Evolutionary conservation across 1,140 invertebrate species (phyloP).

Genomic region (Ericerus pela): DNA sequence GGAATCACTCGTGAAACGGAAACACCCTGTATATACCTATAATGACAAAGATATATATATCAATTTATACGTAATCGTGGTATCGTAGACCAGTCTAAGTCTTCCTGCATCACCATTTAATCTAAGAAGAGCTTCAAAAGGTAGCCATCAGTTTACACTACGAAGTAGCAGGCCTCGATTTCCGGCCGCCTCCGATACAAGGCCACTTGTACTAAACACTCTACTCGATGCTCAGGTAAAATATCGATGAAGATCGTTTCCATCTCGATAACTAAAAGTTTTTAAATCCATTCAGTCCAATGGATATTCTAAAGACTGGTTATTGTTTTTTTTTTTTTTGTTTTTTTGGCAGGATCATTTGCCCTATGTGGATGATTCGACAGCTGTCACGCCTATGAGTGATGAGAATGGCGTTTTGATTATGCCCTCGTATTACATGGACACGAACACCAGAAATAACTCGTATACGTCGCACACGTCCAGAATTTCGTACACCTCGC

Average conservation of each 20-base stretch:
- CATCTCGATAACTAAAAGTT: no score
- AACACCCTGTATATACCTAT: no score
- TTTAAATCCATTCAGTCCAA: no score
- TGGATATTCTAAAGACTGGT: not conserved
- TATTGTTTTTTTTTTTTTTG: slow-evolving; percentile 17
- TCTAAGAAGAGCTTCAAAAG: slow-evolving; percentile 68
- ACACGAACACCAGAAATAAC: slow-evolving; percentile 54
- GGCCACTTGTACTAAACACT: slow-evolving; percentile 83
- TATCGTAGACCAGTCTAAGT: slow-evolving; percentile 88
- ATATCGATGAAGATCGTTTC: not conserved
- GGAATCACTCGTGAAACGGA: no score
- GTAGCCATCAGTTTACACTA: slow-evolving; percentile 81
- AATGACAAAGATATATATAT: no score
- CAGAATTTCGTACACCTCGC: slow-evolving; percentile 79
- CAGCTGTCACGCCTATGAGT: slow-evolving; percentile 93
- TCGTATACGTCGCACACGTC: slow-evolving; percentile 89
- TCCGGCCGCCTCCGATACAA: slow-evolving; percentile 64
- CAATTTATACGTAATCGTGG: no score
- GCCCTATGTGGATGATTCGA: slow-evolving; percentile 93
- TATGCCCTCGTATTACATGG: slow-evolving; percentile 72
- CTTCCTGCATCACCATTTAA: slow-evolving; percentile 93
- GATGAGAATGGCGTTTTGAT: slow-evolving; percentile 92
- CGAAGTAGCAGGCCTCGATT: slow-evolving; percentile 54
- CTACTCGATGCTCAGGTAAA: slow-evolving; percentile 65
- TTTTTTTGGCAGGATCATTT: slow-evolving; percentile 76